Evolutionary conservation across 2,113 vertebrate genomes (phyloP).

Genomic region (Epinephelus moara): DNA sequence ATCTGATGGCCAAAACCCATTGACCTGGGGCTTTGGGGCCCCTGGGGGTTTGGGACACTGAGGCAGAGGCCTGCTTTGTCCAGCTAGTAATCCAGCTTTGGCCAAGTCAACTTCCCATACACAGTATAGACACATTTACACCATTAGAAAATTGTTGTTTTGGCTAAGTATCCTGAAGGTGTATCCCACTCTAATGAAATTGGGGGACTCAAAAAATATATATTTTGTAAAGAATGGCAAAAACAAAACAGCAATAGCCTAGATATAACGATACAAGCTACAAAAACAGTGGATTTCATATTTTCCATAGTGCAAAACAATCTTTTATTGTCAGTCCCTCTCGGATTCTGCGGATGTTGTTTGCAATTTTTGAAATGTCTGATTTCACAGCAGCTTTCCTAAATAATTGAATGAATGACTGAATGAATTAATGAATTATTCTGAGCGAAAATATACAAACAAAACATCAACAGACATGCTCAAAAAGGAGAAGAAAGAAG

Average conservation of each 20-base stretch:
- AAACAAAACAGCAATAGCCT: neutral
- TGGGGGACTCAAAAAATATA: neutral
- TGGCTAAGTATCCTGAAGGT: neutral
- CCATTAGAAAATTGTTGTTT: neutral
- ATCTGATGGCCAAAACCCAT: neutral
- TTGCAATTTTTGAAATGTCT: no score
- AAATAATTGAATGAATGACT: no score
- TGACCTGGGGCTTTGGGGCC: neutral
- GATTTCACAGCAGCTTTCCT: no score
- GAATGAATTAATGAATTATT: no score
- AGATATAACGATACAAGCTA: neutral
- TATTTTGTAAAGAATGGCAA: no score
- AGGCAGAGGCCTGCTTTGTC: neutral
- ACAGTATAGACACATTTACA: neutral
- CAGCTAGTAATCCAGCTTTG: neutral
- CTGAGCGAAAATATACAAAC: no score
- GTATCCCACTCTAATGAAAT: no score
- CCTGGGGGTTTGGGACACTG: neutral
- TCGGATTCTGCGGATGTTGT: no score
- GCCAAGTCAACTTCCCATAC: neutral
- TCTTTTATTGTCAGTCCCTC: neutral
- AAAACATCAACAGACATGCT: no score
- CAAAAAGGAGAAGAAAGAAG: no score
- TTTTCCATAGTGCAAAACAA: neutral
- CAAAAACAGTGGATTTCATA: neutral